Evolutionary conservation across 1,140 invertebrate species (phyloP).

Genomic region (Camponotus floridanus): DNA sequence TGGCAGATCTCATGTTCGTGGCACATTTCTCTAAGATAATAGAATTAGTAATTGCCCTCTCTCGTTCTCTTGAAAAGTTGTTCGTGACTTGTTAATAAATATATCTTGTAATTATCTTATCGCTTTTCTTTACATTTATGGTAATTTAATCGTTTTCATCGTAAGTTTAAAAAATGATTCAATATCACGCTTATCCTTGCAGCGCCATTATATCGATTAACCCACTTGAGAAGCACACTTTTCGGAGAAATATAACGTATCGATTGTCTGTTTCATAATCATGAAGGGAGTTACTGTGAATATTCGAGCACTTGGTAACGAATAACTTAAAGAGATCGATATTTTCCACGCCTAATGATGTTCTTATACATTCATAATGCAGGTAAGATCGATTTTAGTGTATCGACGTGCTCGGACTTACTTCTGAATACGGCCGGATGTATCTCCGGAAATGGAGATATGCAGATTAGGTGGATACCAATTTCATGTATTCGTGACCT

Average conservation of each 20-base stretch:
- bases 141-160: neutral
- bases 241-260: neutral
- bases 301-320: neutral
- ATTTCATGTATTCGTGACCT: constrained; percentile 62
- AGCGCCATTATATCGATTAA: neutral
- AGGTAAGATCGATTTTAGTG: constrained; percentile 17
- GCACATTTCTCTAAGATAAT: neutral
- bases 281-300: neutral
- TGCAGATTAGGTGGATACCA: constrained; percentile 65
- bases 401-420: constrained; percentile 54
- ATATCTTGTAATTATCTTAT: neutral
- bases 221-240: neutral
- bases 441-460: constrained; percentile 58
- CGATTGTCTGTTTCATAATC: neutral
- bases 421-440: constrained; percentile 18
- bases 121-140: no score
- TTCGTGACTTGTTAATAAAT: no score
- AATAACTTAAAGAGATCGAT: neutral
- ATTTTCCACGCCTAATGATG: neutral
- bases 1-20: neutral
- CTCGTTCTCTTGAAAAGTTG: no score
- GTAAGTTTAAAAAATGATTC: neutral
- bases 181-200: neutral
- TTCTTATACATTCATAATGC: constrained; percentile 5
- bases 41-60: neutral